Base-by-base conservation (phyloP, 1,140 invertebrate species). In the Eurosta solidaginis region DNA sequence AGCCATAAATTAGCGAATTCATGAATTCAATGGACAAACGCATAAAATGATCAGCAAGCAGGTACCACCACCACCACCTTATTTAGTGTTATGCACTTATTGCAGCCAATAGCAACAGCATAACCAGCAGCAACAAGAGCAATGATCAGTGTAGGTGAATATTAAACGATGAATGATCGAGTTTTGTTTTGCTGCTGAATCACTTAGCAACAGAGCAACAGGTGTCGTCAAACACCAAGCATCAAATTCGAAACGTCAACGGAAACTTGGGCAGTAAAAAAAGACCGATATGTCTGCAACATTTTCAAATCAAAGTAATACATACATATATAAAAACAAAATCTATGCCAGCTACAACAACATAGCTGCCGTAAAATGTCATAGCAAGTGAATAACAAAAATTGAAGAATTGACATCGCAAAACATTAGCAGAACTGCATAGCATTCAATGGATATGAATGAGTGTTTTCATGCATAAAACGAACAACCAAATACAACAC, bases 171-270 rank as follows among this genome's bases (percentile, higher is more conserved):
- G 33, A 33, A 36, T 68, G 59, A 33, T 17, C 45, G 45, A n/a
- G n/a, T n/a, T n/a, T n/a, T n/a, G n/a, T n/a, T n/a, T 47, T 3
- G 45, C 45, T 47, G 45, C 12, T 47, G 7, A 47, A n/a, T 20
- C 59, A n/a, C 59, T 68, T 68, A 20, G 59, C 59, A 68, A 68
- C 59, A 68, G 59, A 20, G 59, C 59, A 68, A 68, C 59, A 68
- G 59, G 59, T 68, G 59, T 33, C 59, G 12, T 25, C 4, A 29
- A 12, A 14, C 14, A 29, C 7, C n/a, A 29, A n/a, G n/a, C n/a
- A n/a, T n/a, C n/a, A n/a, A n/a, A n/a, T n/a, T n/a, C n/a, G n/a
- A n/a, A n/a, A n/a, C 12, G 27, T 7, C 54, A 59, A 59, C 59
- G 59, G 33, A 68, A 68, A 42, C 20, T 68, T 33, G 59, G 59